These are phyloP conservation scores for Trematomus loennbergii DNA, from an alignment of 2,113 vertebrate species.

Conservation along the genomic window DNA sequence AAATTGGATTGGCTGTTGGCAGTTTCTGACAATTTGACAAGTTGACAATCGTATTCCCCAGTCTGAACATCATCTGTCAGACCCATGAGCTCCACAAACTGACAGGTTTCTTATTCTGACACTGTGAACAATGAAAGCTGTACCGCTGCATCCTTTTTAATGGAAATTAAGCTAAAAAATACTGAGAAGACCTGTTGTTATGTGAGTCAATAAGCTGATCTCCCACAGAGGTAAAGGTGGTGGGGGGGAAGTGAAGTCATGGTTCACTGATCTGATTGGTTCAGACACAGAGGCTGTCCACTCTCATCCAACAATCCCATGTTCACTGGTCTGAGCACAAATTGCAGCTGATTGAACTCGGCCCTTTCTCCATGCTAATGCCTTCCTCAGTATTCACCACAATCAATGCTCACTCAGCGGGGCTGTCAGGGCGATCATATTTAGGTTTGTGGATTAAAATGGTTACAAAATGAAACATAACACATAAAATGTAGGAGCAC, in stretches of 20 bases:
- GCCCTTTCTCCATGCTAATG: not conserved
- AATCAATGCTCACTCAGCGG: constrained; percentile 12
- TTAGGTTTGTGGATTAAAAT: not conserved
- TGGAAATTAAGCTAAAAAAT: not conserved
- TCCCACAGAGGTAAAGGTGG: not conserved
- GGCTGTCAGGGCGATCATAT: constrained; percentile 1
- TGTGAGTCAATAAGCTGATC: constrained; percentile 14
- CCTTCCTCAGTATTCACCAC: constrained; percentile 9
- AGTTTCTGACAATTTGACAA: constrained; percentile 26
- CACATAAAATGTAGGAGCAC: not conserved
- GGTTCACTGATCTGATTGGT: constrained; percentile 56
- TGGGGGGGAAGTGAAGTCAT: constrained; percentile 4
- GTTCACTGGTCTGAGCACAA: constrained; percentile 28
- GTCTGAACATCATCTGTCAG: constrained; percentile 18
- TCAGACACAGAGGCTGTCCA: constrained; percentile 37
- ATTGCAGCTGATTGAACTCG: constrained; percentile 27
- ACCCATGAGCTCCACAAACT: too few relatives aligned
- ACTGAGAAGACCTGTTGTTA: constrained; percentile 7
- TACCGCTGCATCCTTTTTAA: not conserved
- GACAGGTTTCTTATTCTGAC: not conserved
- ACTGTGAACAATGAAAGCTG: not conserved
- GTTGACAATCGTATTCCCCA: constrained; percentile 20
- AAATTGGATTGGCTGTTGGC: constrained; percentile 26
- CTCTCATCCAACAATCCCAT: constrained; percentile 14
- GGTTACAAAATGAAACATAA: not conserved